These are phyloP conservation scores for Stylophora pistillata DNA, from an alignment of 64 coral and sea anemone genomes.

Conservation along the genomic window DNA sequence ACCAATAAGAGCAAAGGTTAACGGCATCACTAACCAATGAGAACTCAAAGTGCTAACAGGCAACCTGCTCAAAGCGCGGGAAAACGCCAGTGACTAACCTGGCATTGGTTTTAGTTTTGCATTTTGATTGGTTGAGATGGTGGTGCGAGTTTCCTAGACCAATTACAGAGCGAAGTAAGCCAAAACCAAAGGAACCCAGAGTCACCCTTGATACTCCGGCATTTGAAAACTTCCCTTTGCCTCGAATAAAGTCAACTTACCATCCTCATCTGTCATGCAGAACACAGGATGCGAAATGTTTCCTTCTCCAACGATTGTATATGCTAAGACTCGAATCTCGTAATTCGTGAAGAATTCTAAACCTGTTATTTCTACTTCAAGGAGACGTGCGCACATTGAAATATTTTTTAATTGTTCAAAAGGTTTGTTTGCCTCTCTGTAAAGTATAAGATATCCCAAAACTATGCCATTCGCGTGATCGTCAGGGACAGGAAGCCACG, in stretches of 20 bases:
- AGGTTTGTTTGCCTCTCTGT: background rate
- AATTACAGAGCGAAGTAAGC: too few species aligned
- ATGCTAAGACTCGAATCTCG: constrained; percentile 4
- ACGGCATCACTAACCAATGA: too few species aligned
- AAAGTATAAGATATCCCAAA: background rate
- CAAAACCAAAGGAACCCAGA: too few species aligned
- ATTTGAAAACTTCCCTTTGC: background rate
- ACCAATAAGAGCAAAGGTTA: too few species aligned
- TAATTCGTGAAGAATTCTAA: constrained; percentile 14
- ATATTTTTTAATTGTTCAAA: background rate
- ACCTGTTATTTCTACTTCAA: background rate
- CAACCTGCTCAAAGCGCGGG: too few species aligned
- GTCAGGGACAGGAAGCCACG: background rate
- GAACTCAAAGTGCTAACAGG: too few species aligned
- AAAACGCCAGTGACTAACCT: too few species aligned
- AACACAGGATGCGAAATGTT: constrained; percentile 24
- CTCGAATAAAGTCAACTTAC: background rate
- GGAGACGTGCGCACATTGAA: background rate
- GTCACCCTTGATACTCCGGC: too few species aligned
- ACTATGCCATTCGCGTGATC: constrained; percentile 28
- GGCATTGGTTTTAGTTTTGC: too few species aligned
- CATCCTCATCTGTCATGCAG: constrained; percentile 45
- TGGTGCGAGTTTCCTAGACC: too few species aligned
- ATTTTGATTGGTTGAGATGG: too few species aligned
- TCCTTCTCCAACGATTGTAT: constrained; percentile 28